Base-by-base conservation (phyloP, 2,888 invertebrate species). In the Pheosia tremula region DNA sequence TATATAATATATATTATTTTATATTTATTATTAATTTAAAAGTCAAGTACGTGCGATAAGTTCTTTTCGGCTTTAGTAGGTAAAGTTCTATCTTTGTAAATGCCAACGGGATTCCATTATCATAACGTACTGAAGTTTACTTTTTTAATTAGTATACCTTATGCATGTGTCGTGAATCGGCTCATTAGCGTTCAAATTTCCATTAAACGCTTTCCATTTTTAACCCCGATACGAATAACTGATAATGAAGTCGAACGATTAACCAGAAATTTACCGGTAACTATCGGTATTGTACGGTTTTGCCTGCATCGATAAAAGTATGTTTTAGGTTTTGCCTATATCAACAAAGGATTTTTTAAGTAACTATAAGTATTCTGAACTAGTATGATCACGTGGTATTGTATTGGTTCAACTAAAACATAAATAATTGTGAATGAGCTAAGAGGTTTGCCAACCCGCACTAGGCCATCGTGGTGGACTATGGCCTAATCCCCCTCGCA, bases 201-300 rank as follows among this genome's bases (percentile, higher is more conserved):
- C 57, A 54, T 61, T 13, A 45, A 55, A 45, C 49, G 56, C 56
- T 61, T 62, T 68, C 52, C 45, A 60, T 61, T 54, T 58, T 45
- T 52, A 58, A 52, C 47, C 57, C 60, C 41, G 24, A 47, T 59
- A 56, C n/a, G 9, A 49, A 11, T 41, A 54, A 54, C 54, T 1
- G 55, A 58, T 58, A 54, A 47, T 3, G 38, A 9, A 38, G 4
- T 37, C 36, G 13, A 9, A 7, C 6, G 24, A 24, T 24, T 24
- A 24, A 24, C 24, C 24, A 24, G 24, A 24, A 24, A 24, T 24
- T 24, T 24, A 24, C 24, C 24, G 2, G 24, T 24, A 24, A 24
- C 24, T 24, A 24, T 24, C 54, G 38, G 11, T 38, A 52, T 47
- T 47, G 47, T 47, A n/a, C n/a, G n/a, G 47, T n/a, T n/a, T 47